phyloP scores from a whole-genome alignment of 1,140 invertebrate species.

The Brachionus calyciflorus region DNA sequence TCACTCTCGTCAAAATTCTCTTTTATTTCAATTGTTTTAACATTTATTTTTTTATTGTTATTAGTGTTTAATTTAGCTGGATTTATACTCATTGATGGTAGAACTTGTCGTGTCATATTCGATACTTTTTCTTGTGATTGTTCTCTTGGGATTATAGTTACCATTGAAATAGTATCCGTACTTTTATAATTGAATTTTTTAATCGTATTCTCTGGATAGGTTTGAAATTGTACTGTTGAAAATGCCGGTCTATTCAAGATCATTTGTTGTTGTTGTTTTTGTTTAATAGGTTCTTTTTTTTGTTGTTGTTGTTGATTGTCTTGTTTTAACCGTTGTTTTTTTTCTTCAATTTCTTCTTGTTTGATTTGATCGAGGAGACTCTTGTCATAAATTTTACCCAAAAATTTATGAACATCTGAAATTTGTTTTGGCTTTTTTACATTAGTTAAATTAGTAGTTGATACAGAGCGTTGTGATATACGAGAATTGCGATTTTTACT shows the following conservation, averaged over 20 bases:
- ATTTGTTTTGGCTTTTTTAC: not conserved
- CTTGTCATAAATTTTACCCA: constrained; percentile 37
- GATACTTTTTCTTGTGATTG: not conserved
- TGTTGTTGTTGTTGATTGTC: not conserved
- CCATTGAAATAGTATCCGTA: not conserved
- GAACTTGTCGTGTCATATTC: not conserved
- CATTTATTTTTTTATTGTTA: not conserved
- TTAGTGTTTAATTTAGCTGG: not conserved
- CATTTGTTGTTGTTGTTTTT: not conserved
- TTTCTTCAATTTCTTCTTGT: constrained; percentile 24
- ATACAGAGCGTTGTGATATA: not conserved
- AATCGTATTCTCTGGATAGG: constrained; percentile 13
- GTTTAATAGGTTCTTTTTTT: not conserved
- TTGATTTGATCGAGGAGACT: constrained; percentile 22
- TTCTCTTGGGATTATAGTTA: constrained; percentile 2
- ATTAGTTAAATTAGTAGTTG: not conserved
- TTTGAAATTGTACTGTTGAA: not conserved
- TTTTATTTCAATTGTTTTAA: constrained; percentile 21
- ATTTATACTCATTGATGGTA: constrained; percentile 34
- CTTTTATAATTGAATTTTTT: not conserved
- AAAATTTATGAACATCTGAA: constrained; percentile 34
- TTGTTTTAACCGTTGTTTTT: not conserved
- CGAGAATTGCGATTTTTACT: not conserved
- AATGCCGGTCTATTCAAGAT: not conserved
- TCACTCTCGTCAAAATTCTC: not conserved